phyloP scores from a whole-genome alignment of 1,140 invertebrate genomes.

The Drosophila mayri region DNA sequence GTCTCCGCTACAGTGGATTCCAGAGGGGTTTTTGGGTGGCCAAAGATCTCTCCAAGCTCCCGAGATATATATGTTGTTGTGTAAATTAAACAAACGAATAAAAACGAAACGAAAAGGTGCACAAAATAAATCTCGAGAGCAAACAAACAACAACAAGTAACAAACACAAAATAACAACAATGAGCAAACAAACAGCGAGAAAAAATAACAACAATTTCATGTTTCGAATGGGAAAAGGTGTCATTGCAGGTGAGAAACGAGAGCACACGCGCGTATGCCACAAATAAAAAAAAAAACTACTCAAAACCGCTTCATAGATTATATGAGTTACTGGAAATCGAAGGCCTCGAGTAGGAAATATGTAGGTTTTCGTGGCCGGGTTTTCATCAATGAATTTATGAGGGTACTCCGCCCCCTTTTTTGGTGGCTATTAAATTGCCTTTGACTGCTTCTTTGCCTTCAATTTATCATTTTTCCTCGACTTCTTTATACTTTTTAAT shows the following conservation, averaged over 20 bases:
- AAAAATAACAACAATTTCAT: conserved; percentile 50
- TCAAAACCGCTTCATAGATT: conserved; percentile 11
- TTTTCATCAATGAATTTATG: conserved; percentile 82
- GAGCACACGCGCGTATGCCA: conserved; percentile 68
- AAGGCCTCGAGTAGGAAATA: conserved; percentile 3
- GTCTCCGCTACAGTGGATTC: not conserved
- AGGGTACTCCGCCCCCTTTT: conserved; percentile 21
- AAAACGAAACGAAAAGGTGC: conserved; percentile 48
- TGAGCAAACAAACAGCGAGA: conserved; percentile 21
- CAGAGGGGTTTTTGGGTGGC: not conserved
- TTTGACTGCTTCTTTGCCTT: not conserved
- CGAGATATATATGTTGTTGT: conserved; percentile 12
- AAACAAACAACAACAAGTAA: conserved; percentile 36
- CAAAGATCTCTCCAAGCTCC: conserved; percentile 13
- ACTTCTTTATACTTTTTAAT: conserved; percentile 22
- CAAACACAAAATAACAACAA: conserved; percentile 37
- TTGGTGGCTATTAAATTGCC: conserved; percentile 8
- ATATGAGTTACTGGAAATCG: conserved; percentile 20
- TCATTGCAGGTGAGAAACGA: conserved; percentile 81
- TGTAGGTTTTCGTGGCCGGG: conserved; percentile 21
- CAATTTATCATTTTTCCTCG: conserved; percentile 28
- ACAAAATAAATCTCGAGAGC: conserved; percentile 68
- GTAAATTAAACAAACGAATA: conserved; percentile 62
- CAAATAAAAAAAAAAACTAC: conserved; percentile 2
- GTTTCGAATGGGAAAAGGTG: conserved; percentile 66